These are phyloP conservation scores for Bimastos eiseni DNA, from an alignment of 2,888 invertebrate genomes.

Conservation along the genomic window DNA sequence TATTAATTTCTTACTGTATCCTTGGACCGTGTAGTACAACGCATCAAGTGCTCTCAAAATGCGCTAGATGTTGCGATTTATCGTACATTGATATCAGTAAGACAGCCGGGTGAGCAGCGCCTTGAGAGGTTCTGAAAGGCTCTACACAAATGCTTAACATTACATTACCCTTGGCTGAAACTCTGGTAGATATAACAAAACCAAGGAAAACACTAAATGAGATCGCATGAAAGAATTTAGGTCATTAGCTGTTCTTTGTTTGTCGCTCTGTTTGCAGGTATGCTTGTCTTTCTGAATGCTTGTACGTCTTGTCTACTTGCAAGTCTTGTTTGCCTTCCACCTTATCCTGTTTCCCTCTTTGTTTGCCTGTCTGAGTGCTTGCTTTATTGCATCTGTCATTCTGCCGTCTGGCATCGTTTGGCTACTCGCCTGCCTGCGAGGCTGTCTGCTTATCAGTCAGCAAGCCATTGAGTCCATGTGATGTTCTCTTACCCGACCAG, in stretches of 20 bases:
- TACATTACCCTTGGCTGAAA: not conserved
- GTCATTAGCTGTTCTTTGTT: not conserved
- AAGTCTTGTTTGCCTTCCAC: not conserved
- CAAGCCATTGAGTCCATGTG: not conserved
- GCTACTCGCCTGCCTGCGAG: not conserved
- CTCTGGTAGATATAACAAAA: not conserved
- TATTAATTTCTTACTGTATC: too few relatives aligned
- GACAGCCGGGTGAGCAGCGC: too few relatives aligned
- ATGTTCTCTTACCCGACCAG: constrained; percentile 70
- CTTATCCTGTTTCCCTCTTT: not conserved
- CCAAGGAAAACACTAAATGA: not conserved
- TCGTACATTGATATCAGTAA: too few relatives aligned
- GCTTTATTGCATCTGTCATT: not conserved
- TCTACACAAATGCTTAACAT: not conserved
- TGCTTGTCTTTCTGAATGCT: not conserved
- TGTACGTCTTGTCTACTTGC: not conserved
- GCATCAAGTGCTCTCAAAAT: not conserved
- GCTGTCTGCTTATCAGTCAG: not conserved
- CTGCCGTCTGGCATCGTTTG: not conserved
- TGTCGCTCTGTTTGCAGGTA: not conserved
- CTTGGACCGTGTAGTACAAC: not conserved
- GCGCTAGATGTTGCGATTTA: not conserved
- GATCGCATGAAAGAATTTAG: not conserved
- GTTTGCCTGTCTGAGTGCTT: not conserved
- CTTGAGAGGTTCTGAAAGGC: too few relatives aligned